These are phyloP conservation scores for Fregata magnificens DNA, from an alignment of 2,113 vertebrate species.

Conservation along the genomic window DNA sequence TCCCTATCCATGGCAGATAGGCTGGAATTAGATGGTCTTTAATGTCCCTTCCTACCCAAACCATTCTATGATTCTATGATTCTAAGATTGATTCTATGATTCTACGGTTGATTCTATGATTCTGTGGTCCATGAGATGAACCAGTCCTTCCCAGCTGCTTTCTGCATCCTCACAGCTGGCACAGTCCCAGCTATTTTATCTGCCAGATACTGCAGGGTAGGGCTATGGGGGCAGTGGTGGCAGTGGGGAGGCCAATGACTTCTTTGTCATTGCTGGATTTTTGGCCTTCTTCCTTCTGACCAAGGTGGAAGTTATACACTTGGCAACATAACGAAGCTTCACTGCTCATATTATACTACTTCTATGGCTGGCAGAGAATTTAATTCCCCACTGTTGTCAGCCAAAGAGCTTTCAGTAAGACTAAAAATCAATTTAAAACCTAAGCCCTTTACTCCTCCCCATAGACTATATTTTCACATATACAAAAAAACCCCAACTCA, in stretches of 20 bases:
- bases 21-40: neutral
- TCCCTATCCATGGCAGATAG: neutral
- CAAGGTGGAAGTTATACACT: neutral
- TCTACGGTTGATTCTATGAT: neutral
- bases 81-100: neutral
- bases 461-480: neutral
- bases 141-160: neutral
- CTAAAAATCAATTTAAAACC: neutral
- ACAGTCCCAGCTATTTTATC: neutral
- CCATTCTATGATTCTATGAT: neutral
- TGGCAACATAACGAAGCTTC: neutral
- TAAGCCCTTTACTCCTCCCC: neutral
- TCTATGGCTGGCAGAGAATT: neutral
- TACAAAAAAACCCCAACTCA: neutral
- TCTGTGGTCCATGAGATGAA: neutral
- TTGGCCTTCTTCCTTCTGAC: neutral
- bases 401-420: neutral
- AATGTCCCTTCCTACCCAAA: neutral
- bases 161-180: neutral
- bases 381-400: neutral
- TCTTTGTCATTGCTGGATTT: slow-evolving; percentile 12
- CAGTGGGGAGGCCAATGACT: neutral
- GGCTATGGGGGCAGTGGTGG: neutral
- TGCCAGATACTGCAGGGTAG: neutral
- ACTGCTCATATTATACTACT: neutral